Conservation (phyloP, 2,888 invertebrate species). For the Corbicula japonica region DNA sequence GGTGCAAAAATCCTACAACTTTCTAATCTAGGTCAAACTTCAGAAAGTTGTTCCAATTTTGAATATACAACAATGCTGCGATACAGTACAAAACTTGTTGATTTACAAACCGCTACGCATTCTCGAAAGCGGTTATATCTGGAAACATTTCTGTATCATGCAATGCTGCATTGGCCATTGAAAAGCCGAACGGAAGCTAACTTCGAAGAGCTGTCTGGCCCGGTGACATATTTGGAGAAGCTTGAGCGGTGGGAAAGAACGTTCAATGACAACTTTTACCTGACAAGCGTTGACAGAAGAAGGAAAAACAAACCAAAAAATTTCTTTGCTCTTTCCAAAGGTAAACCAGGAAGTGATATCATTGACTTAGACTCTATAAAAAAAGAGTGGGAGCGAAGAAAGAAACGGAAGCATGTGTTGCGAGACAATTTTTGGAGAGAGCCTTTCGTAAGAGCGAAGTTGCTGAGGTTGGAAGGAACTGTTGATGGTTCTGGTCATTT, state of each 20-base stretch:
- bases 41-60: neutral
- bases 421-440: constrained; percentile 43
- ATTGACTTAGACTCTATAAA: constrained; percentile 41
- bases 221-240: constrained; percentile 2
- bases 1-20: constrained; percentile 29
- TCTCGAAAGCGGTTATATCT: constrained; percentile 21
- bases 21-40: constrained; percentile 7
- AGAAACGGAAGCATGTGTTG: constrained; percentile 29
- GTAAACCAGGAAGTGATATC: constrained; percentile 43
- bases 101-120: neutral
- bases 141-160: constrained; percentile 41
- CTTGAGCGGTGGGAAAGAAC: constrained; percentile 35
- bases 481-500: constrained; percentile 33
- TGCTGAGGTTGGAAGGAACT: constrained; percentile 39
- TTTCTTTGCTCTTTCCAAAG: constrained; percentile 45
- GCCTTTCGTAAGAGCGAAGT: constrained; percentile 21
- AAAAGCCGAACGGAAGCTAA: constrained; percentile 4
- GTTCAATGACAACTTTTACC: constrained; percentile 31
- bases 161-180: constrained; percentile 50
- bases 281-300: constrained; percentile 7
- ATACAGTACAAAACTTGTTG: constrained; percentile 13
- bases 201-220: constrained; percentile 4
- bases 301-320: constrained; percentile 44
- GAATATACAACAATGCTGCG: constrained; percentile 27
- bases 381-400: constrained; percentile 27